Evolutionary conservation across 2,797 vertebrate species (phyloP).

Genomic region (Zonotrichia albicollis): DNA sequence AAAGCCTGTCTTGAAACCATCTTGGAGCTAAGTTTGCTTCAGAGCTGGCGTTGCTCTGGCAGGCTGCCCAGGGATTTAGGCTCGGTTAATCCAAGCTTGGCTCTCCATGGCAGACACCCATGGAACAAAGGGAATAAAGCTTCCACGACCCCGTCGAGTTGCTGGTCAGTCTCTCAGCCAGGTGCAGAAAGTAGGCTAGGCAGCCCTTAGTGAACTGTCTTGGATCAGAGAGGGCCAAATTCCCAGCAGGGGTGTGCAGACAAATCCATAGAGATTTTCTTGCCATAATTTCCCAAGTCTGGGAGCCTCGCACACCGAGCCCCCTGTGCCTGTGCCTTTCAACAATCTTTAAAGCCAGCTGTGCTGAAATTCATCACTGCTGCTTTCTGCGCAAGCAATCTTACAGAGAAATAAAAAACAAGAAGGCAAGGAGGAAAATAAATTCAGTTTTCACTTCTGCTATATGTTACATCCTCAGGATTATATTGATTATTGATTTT

Average conservation of each 20-base stretch:
- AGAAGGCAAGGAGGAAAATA: background rate
- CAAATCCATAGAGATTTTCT: conserved; percentile 12
- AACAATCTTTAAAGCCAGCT: background rate
- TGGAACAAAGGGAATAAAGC: conserved; percentile 71
- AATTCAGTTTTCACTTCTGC: background rate
- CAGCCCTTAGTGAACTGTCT: background rate
- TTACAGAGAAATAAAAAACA: background rate
- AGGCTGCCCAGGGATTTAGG: conserved; percentile 69
- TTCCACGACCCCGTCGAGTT: conserved; percentile 3
- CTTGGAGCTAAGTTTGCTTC: conserved; percentile 24
- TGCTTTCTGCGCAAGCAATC: background rate
- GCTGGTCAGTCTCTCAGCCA: conserved; percentile 64
- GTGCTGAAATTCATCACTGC: background rate
- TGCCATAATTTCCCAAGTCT: background rate
- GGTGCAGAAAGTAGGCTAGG: conserved; percentile 56
- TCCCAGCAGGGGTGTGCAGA: background rate
- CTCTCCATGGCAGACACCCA: conserved; percentile 59
- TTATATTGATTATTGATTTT: background rate
- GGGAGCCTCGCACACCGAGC: accelerated
- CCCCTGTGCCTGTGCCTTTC: background rate
- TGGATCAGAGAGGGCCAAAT: background rate
- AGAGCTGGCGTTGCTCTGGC: conserved; percentile 56
- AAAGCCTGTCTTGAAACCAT: conserved; percentile 48
- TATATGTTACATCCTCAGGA: background rate
- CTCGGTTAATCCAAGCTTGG: conserved; percentile 62